Conservation (phyloP, 2,888 invertebrate genomes). For the Chymomyza caudatula region DNA sequence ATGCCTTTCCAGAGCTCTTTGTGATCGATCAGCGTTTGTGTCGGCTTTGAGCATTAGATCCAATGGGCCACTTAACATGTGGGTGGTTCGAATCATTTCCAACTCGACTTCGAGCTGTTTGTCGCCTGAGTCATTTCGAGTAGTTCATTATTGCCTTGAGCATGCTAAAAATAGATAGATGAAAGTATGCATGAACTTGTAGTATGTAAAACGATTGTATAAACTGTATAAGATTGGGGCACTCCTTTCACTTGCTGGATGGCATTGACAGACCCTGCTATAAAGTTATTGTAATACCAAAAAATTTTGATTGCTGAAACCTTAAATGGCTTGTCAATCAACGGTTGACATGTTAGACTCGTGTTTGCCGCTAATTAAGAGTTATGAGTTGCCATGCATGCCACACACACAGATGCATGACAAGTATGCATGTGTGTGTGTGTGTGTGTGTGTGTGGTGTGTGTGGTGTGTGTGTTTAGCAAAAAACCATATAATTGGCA, state of each 20-base stretch:
- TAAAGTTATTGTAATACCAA: neutral
- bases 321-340: constrained; percentile 71
- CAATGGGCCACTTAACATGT: constrained; percentile 31
- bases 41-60: constrained; percentile 11
- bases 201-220: neutral
- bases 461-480: neutral
- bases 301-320: constrained; percentile 46
- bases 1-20: constrained; percentile 21
- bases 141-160: neutral
- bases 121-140: constrained; percentile 10
- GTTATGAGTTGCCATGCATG: constrained; percentile 64
- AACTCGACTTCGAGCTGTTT: constrained; percentile 6
- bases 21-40: constrained; percentile 65
- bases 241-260: constrained; percentile 58
- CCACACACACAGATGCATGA: no score
- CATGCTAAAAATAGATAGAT: neutral
- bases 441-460: neutral
- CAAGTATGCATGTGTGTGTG: no score
- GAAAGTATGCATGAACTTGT: neutral
- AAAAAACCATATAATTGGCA: neutral
- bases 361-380: constrained; percentile 62
- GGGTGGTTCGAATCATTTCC: constrained; percentile 42
- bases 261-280: neutral
- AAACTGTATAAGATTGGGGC: constrained; percentile 18
- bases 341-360: constrained; percentile 64